These are phyloP conservation scores for Sphinx pinastri DNA, from an alignment of 2,888 invertebrate genomes.

Conservation along the genomic window DNA sequence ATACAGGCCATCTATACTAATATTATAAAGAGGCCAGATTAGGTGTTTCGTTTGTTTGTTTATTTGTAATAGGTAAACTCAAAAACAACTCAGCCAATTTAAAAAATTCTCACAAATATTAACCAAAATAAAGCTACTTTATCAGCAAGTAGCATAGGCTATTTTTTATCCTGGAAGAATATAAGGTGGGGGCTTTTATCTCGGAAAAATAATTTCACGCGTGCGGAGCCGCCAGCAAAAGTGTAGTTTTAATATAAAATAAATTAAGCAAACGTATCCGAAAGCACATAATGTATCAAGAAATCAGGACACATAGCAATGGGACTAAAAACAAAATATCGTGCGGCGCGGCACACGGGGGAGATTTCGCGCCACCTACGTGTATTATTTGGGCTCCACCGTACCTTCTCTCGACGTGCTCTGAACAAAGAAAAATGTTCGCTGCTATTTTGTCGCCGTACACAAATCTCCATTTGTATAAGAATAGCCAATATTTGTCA, in stretches of 20 bases:
- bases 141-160: no score
- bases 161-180: no score
- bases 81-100: no score
- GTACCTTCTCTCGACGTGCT: slow-evolving; percentile 45
- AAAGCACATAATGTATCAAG: slow-evolving; percentile 44
- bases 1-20: no score
- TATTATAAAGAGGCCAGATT: no score
- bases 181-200: no score
- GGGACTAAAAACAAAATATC: slow-evolving; percentile 66
- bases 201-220: no score
- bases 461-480: slow-evolving; percentile 44
- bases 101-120: no score
- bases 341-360: slow-evolving; percentile 50
- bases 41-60: no score
- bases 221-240: no score
- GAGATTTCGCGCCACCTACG: slow-evolving; percentile 55
- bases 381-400: slow-evolving; percentile 42
- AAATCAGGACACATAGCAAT: slow-evolving; percentile 65
- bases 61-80: no score
- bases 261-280: slow-evolving; percentile 34
- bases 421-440: slow-evolving; percentile 48
- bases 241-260: not conserved
- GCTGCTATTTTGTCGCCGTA: slow-evolving; percentile 41
- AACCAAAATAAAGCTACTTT: no score
- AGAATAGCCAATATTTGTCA: slow-evolving; percentile 41